Conservation (phyloP, 1,140 invertebrate species). For the Sinella curviseta region DNA sequence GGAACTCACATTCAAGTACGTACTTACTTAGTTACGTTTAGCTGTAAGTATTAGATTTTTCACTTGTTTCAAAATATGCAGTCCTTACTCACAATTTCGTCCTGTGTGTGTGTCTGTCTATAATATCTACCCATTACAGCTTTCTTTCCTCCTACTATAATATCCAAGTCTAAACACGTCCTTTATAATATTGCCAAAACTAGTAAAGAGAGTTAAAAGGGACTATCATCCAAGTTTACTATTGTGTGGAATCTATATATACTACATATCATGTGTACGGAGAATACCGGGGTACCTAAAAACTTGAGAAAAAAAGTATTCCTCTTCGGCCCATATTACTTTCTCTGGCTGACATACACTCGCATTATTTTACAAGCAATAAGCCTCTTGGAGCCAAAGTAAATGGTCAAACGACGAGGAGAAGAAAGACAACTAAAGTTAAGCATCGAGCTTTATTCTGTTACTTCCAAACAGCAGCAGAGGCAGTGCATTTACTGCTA, state of each 20-base stretch:
- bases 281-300: not conserved
- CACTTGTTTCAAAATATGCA: not conserved
- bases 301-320: not conserved
- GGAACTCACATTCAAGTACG: not conserved
- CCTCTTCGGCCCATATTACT: no score
- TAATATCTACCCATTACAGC: not conserved
- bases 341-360: not conserved
- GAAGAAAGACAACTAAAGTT: not conserved
- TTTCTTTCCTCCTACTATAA: not conserved
- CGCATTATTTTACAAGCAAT: not conserved
- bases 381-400: not conserved
- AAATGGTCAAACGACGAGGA: not conserved
- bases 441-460: slow-evolving; percentile 12
- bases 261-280: not conserved
- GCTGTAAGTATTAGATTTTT: not conserved
- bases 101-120: not conserved
- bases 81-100: not conserved
- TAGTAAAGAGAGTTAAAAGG: not conserved
- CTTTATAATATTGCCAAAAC: not conserved
- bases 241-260: not conserved
- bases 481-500: not conserved
- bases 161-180: not conserved
- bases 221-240: not conserved
- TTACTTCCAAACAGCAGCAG: not conserved
- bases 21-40: not conserved